Evolutionary conservation across 2,113 vertebrate species (phyloP), one percentile per base, ranked within the genome.

Genomic region (Abramis brama): DNA sequence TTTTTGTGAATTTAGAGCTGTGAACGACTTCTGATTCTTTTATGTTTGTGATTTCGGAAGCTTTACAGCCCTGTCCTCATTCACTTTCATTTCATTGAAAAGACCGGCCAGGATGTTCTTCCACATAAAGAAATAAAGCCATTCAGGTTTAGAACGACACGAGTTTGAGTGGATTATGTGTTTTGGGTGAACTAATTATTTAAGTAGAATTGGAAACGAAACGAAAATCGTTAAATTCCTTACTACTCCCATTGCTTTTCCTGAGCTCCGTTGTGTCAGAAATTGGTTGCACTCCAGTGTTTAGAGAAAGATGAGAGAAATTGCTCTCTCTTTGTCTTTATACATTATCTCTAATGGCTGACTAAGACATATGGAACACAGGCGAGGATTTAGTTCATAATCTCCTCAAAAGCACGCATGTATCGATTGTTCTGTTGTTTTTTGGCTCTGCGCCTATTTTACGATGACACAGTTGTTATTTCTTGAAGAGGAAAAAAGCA

Each of bases 321-420:
- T 64, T 55, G 27, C 9, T 74, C 15, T 39, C 39, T n/a, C 45
- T 71, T 77, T 47, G 39, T 89, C 84, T 36, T 73, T 78, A 59
- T 86, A 70, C 79, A 85, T 92, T 87, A 87, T 75, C 77, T 85
- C 84, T 92, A 91, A 92, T 90, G 88, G 86, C 73, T 87, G 83
- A 73, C 55, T 88, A 81, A 71, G 85, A 93, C 82, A 85, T 89
- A 91, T 89, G 64, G 85, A 86, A 89, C 88, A 89, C 85, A 91
- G 89, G 84, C 5, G 57, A 39, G 86, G 89, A 94, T 94, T 93
- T 92, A 93, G 90, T 89, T 82, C 82, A 84, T 90, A 91, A 92
- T 93, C 85, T 92, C 82, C 86, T 80, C 85, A 89, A 92, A 91
- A 91, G 87, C 91, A 60, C 2, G 21, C 59, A 87, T 23, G 47